A percentile compares a stretch with the other conserved stretches of the same genome.
Evolutionary conservation across 2,113 vertebrate species (phyloP).

Genomic region (Pituophis catenifer): DNA sequence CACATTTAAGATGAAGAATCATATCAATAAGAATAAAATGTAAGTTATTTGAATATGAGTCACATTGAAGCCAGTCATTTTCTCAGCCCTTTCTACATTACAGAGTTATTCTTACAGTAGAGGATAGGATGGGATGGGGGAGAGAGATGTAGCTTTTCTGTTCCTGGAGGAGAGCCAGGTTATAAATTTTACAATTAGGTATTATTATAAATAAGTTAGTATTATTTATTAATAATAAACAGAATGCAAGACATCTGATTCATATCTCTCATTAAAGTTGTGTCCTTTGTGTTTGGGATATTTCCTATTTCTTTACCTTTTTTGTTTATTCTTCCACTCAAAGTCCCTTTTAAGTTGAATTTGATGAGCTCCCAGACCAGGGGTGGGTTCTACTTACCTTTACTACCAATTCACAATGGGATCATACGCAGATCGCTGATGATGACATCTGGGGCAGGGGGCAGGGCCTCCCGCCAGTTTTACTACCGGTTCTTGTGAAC

Average conservation of each 20-base stretch:
- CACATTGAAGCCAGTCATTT: not conserved
- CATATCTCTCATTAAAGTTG: not conserved
- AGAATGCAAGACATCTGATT: not conserved
- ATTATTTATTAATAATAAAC: not conserved
- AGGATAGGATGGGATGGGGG: not conserved
- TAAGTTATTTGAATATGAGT: not conserved
- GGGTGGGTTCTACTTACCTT: no score
- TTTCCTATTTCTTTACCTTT: not conserved
- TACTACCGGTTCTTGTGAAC: no score
- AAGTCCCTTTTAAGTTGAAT: not conserved
- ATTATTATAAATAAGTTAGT: not conserved
- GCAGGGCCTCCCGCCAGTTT: no score
- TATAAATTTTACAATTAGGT: not conserved
- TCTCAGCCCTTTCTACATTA: not conserved
- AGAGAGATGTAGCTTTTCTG: not conserved
- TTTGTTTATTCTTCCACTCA: not conserved
- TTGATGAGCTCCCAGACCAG: not conserved
- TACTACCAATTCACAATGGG: no score
- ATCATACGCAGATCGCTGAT: no score
- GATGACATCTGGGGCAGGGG: no score
- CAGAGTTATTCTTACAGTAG: not conserved
- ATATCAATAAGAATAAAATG: not conserved
- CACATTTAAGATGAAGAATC: not conserved
- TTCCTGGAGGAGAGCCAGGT: not conserved
- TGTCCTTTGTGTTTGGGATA: not conserved